These are phyloP conservation scores for Andricus grossulariae DNA, from an alignment of 1,140 invertebrate species.

Conservation along the genomic window DNA sequence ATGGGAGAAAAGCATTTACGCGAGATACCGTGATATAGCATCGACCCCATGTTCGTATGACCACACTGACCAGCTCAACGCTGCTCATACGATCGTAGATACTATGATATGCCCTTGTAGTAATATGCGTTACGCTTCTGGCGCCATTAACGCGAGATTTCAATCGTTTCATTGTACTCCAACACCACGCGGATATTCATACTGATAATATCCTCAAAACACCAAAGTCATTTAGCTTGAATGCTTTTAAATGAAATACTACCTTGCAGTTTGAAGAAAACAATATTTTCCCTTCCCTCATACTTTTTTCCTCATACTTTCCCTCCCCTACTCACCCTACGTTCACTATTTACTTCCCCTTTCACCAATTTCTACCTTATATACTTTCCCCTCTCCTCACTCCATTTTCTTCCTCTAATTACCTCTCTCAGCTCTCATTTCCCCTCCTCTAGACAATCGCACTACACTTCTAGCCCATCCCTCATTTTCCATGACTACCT, in stretches of 20 bases:
- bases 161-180: constrained; percentile 19
- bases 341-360: no score
- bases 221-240: constrained; percentile 5
- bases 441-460: no score
- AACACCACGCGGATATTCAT: not conserved
- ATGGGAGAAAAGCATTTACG: constrained; percentile 49
- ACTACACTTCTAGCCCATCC: no score
- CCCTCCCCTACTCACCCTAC: no score
- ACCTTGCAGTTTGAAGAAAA: no score
- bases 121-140: constrained; percentile 25
- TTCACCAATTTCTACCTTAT: no score
- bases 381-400: no score
- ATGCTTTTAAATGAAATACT: not conserved
- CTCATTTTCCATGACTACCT: no score
- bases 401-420: no score
- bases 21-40: constrained; percentile 41
- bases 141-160: constrained; percentile 20
- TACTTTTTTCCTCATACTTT: no score
- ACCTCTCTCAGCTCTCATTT: no score
- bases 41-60: constrained; percentile 41
- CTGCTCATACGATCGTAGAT: constrained; percentile 39
- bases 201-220: constrained; percentile 17
- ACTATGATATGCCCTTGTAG: constrained; percentile 17
- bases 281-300: no score
- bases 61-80: constrained; percentile 62